Conservation (phyloP, 2,797 vertebrate genomes). For the Meriones psammophilus region DNA sequence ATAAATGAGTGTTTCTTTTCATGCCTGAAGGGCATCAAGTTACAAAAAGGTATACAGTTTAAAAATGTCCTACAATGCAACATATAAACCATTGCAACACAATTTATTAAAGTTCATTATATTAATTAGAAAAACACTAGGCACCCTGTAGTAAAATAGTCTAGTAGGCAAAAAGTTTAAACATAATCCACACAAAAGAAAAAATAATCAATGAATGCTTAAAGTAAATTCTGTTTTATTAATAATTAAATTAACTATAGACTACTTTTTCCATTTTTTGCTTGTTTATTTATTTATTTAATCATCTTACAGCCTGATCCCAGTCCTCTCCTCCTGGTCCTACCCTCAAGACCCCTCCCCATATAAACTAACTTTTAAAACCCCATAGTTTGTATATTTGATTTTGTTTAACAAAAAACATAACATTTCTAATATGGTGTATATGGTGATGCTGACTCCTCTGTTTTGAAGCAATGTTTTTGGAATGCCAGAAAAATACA, state of each 20-base stretch:
- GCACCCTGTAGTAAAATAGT: not conserved
- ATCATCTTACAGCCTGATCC: too few species aligned
- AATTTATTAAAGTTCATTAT: not conserved
- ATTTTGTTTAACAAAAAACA: not conserved
- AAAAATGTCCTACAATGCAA: not conserved
- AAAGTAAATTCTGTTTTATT: not conserved
- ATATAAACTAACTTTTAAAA: not conserved
- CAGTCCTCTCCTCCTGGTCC: too few species aligned
- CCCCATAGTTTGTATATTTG: not conserved
- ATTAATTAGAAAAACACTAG: slow-evolving; percentile 38
- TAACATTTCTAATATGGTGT: not conserved
- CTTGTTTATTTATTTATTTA: too few species aligned
- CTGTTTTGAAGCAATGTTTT: not conserved
- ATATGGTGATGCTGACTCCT: not conserved
- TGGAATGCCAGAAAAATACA: not conserved
- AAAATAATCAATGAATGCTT: not conserved
- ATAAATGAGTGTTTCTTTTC: slow-evolving; percentile 28
- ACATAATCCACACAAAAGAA: not conserved
- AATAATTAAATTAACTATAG: slow-evolving; percentile 17
- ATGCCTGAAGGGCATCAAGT: not conserved
- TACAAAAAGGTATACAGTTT: slow-evolving; percentile 36
- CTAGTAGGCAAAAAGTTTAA: slow-evolving; percentile 14
- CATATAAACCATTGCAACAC: not conserved
- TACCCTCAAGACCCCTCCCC: too few species aligned
- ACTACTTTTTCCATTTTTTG: too few species aligned